A percentile compares a stretch with the other conserved stretches of the same genome.
phyloP scores from a whole-genome alignment of 1,140 invertebrate genomes.

The Branchinecta lindahli region DNA sequence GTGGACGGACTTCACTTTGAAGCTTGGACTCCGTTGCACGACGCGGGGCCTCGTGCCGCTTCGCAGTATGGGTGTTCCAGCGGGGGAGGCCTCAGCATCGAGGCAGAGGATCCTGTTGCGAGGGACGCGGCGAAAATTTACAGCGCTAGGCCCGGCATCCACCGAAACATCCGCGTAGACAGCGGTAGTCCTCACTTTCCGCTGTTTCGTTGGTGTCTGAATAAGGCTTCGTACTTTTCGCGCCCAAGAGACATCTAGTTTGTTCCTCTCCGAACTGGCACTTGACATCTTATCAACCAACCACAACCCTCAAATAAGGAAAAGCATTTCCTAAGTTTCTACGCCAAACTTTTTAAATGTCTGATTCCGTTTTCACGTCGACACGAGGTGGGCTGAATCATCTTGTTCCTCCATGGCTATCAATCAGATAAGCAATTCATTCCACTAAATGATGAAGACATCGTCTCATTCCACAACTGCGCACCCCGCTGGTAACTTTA shows the following conservation, averaged over 20 bases:
- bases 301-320: neutral
- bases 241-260: neutral
- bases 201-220: neutral
- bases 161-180: neutral
- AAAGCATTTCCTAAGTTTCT: neutral
- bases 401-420: no score
- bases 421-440: no score
- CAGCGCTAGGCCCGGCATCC: neutral
- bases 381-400: no score
- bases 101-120: neutral
- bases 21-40: neutral
- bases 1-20: neutral
- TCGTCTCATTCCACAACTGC: neutral
- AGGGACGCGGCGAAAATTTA: neutral
- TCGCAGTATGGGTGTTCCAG: conserved; percentile 5
- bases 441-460: no score
- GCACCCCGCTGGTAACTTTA: neutral
- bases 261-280: neutral
- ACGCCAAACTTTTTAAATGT: no score
- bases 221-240: neutral
- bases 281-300: neutral
- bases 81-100: neutral
- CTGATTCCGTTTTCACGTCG: no score
- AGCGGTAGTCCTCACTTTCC: neutral
- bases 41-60: neutral